These are phyloP conservation scores for Columbina picui DNA, from an alignment of 2,113 vertebrate genomes.

Conservation along the genomic window DNA sequence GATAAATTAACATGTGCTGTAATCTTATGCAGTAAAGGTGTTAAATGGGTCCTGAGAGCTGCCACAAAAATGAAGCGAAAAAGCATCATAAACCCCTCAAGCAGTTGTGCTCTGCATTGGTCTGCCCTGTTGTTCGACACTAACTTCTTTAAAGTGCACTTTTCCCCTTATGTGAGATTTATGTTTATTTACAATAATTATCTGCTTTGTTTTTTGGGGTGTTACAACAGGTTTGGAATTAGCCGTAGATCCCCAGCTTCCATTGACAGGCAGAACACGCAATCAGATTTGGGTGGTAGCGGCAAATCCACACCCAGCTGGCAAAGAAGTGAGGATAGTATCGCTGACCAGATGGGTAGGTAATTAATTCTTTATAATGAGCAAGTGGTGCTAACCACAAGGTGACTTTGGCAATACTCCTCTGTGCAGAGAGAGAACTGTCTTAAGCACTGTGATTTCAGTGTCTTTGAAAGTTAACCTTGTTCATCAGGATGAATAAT, in stretches of 20 bases:
- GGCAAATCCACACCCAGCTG: conserved; percentile 87
- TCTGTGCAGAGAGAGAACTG: background rate
- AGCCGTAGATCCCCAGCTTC: conserved; percentile 88
- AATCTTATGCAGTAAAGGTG: background rate
- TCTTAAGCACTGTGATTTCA: background rate
- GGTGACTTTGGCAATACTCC: background rate
- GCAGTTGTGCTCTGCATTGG: background rate
- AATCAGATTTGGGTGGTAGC: conserved; percentile 80
- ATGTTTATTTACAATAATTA: background rate
- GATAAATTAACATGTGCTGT: background rate
- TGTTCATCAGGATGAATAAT: background rate
- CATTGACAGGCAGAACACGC: conserved; percentile 83
- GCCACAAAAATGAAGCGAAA: background rate
- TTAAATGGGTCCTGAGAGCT: background rate
- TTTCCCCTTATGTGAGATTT: background rate
- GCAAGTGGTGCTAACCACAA: background rate
- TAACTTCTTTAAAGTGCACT: background rate
- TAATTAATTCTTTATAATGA: background rate
- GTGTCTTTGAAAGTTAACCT: background rate
- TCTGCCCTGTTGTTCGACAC: background rate
- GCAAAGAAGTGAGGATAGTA: conserved; percentile 84
- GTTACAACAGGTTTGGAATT: conserved; percentile 85
- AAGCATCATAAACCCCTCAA: background rate
- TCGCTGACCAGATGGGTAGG: conserved; percentile 81
- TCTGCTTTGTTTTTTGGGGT: conserved; percentile 59